These are phyloP conservation scores for Globicephala melas DNA, from an alignment of 2,113 vertebrate species.

Conservation along the genomic window DNA sequence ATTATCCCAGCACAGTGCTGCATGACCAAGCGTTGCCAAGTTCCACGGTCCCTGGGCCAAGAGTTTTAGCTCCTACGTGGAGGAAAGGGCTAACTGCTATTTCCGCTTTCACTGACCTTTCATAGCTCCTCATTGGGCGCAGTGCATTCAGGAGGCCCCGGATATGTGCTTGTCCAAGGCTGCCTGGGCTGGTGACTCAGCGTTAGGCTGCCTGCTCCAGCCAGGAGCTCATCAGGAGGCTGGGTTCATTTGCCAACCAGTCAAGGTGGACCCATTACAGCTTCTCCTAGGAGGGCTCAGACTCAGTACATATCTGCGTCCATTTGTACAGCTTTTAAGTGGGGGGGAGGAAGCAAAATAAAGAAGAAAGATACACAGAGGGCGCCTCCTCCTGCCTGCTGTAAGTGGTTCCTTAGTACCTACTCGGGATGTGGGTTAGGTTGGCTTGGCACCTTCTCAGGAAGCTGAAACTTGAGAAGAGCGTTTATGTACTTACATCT, in stretches of 20 bases:
- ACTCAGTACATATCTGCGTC: not conserved
- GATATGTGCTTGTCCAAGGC: not conserved
- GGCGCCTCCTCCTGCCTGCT: not conserved
- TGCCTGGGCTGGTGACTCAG: not conserved
- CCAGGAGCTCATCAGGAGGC: not conserved
- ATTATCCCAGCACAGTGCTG: not conserved
- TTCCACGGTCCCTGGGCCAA: not conserved
- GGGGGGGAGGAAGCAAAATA: not conserved
- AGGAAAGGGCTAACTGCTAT: not conserved
- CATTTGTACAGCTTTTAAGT: not conserved
- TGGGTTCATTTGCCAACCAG: not conserved
- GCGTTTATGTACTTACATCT: fast-evolving
- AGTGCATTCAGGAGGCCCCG: fast-evolving
- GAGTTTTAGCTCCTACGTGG: not conserved
- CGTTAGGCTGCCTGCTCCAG: not conserved
- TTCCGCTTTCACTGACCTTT: not conserved
- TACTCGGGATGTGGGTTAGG: not conserved
- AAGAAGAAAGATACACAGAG: not conserved
- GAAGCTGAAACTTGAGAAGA: not conserved
- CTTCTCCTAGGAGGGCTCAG: not conserved
- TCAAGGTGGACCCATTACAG: not conserved
- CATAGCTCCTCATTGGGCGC: not conserved
- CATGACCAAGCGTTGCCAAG: not conserved
- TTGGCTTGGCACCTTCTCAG: not conserved
- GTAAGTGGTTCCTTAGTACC: not conserved